Conservation (phyloP, 2,797 vertebrate genomes). For the Melanotaenia nigrans region DNA sequence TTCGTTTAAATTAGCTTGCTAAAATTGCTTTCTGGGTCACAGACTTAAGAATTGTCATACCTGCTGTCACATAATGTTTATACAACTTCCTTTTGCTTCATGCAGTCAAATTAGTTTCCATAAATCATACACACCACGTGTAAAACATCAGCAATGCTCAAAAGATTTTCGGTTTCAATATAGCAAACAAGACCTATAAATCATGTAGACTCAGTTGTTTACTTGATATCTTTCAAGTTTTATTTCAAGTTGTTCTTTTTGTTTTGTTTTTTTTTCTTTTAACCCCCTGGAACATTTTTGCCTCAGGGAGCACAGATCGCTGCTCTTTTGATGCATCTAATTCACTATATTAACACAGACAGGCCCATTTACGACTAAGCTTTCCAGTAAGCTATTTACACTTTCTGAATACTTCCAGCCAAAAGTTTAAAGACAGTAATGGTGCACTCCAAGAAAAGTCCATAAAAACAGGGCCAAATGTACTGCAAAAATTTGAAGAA, state of each 20-base stretch:
- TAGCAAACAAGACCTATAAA: slow-evolving; percentile 15
- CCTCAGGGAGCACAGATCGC: neutral
- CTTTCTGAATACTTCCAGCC: neutral
- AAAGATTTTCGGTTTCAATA: neutral
- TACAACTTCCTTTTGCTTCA: neutral
- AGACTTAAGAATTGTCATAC: neutral
- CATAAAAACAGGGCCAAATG: too few relatives aligned
- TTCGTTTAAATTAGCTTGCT: neutral
- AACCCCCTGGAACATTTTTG: neutral
- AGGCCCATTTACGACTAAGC: slow-evolving; percentile 12
- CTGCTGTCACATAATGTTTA: slow-evolving; percentile 4
- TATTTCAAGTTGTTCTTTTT: too few relatives aligned
- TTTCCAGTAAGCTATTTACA: slow-evolving; percentile 5
- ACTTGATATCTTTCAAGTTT: neutral
- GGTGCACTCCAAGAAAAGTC: neutral
- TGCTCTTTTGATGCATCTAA: slow-evolving; percentile 15
- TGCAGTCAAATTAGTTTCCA: neutral
- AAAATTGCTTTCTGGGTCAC: slow-evolving; percentile 19
- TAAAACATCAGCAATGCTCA: neutral
- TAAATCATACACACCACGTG: neutral
- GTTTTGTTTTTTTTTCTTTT: neutral
- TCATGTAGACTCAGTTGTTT: neutral
- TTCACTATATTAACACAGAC: neutral
- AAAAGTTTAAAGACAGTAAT: neutral
- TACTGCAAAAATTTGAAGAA: too few relatives aligned